Base-by-base conservation (phyloP, 2,797 vertebrate species). In the Triplophysa yarkandensis region DNA sequence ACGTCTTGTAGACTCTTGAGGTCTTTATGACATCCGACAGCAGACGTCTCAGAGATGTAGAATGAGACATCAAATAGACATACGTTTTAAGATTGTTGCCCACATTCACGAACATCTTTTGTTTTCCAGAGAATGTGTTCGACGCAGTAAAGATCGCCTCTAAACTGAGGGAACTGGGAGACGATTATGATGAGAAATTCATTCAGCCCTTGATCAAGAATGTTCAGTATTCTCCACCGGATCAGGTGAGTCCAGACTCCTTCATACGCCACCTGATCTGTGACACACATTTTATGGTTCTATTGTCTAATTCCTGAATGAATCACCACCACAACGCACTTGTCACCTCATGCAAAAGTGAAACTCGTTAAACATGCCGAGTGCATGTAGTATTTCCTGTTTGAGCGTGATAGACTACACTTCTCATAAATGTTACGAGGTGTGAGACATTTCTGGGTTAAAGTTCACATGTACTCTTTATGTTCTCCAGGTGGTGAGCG, bases 401-500 rank as follows among this genome's bases (percentile, higher is more conserved):
- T 71, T 61, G 9, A 0, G 0, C 21, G 25, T 34, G 11, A 48
- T 34, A 25, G 14, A 25, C 3, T 1, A n/a, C 8, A 28, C 54
- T 6, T 44, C 11, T 2, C 25, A 19, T 7, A n/a, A 3, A 21
- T 11, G 9, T 71, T n/a, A 14, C 4, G 21, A 25, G 28, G 54
- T 30, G 16, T 63, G 36, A 19, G 23, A 27, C 57, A 32, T 62
- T 41, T 65, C 4, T 17, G 7, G 30, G 8, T 46, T 7, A 28
- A 55, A 55, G 25, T 27, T 55, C 25, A 36, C 27, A 2, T 2
- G 17, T 2, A 4, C n/a, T 4, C 41, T 30, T 13, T 21, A 1
- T 73, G 17, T 74, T 13, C 32, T 3, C 82, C 27, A 92, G 92
- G 86, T 76, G 1, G 7, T 66, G 7, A 64, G 79, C 0, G 84